Percentiles rank a stretch among this genome's conserved stretches.
phyloP scores from a whole-genome alignment of 2,797 vertebrate genomes.

The Onychomys arenicola region DNA sequence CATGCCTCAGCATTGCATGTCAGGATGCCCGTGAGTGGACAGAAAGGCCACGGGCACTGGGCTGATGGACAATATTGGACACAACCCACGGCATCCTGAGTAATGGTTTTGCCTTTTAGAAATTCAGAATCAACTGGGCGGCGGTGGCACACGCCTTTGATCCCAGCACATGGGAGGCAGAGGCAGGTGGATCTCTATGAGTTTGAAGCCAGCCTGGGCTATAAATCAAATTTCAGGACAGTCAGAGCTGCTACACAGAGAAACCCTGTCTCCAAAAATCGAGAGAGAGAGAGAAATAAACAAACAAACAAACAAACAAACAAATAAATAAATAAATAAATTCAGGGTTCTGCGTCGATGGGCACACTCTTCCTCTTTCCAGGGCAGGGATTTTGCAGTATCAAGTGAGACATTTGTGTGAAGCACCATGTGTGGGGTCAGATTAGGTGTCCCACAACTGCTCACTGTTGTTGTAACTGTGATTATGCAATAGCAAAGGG shows the following conservation, averaged over 20 bases:
- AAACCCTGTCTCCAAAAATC: neutral
- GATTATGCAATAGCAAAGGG: neutral
- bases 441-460: neutral
- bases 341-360: neutral
- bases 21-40: accelerated
- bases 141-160: neutral
- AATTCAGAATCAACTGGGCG: neutral
- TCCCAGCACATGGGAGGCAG: neutral
- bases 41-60: neutral
- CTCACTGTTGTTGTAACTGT: neutral
- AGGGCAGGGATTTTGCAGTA: neutral
- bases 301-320: too few species aligned
- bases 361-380: neutral
- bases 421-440: neutral
- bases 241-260: neutral
- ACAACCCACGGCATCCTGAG: neutral
- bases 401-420: neutral
- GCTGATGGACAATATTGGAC: neutral
- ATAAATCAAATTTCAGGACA: neutral
- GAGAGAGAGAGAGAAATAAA: neutral
- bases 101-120: neutral
- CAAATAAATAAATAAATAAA: too few species aligned
- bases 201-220: neutral
- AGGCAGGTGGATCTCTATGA: neutral
- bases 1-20: accelerated